Conservation (phyloP, 2,888 invertebrate genomes). For the Eupithecia subfuscata region DNA sequence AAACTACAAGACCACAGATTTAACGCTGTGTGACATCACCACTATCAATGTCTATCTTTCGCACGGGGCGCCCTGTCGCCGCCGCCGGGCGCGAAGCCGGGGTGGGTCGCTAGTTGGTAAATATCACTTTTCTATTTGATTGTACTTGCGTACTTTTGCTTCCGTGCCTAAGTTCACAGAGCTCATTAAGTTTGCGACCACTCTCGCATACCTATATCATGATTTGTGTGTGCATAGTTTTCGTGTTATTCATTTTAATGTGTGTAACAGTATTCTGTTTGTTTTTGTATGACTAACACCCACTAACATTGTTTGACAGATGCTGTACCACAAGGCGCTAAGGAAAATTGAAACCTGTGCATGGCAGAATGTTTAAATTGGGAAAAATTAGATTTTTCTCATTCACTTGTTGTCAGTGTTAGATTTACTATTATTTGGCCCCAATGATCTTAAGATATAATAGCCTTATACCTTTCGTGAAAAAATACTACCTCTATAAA, state of each 20-base stretch:
- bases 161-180: no score
- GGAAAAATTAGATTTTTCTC: slow-evolving; percentile 45
- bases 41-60: no score
- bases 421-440: slow-evolving; percentile 52
- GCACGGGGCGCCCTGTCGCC: no score
- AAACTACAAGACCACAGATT: no score
- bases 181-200: no score
- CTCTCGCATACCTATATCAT: background rate
- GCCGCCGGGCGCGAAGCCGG: no score
- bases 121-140: no score
- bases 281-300: slow-evolving; percentile 18
- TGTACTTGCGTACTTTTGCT: no score
- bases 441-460: slow-evolving; percentile 51
- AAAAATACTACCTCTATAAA: slow-evolving; percentile 41
- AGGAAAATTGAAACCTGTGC: slow-evolving; percentile 54
- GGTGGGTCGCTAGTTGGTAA: no score
- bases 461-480: slow-evolving; percentile 36
- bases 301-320: slow-evolving; percentile 63
- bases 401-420: slow-evolving; percentile 50
- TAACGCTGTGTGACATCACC: no score
- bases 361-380: slow-evolving; percentile 49
- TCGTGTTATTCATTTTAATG: background rate
- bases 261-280: background rate
- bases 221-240: slow-evolving; percentile 1
- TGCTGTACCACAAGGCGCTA: slow-evolving; percentile 42